Conservation (phyloP, 2,888 invertebrate genomes). For the Glaucopsyche alexis region DNA sequence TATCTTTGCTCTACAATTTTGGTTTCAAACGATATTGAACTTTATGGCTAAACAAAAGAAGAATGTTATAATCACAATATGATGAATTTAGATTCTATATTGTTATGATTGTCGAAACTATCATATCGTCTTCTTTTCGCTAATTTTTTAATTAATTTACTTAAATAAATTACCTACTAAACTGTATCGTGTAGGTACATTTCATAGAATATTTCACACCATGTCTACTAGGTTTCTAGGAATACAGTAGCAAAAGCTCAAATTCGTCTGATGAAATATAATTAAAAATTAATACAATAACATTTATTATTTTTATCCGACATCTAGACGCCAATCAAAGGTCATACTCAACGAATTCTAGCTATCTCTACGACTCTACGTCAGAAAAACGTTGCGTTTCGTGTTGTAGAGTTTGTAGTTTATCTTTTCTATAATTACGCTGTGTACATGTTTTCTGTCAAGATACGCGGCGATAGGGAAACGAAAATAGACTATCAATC, state of each 20-base stretch:
- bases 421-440: slow-evolving; percentile 10
- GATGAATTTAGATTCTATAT: not conserved
- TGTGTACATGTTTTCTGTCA: slow-evolving; percentile 15
- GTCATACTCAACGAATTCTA: not conserved
- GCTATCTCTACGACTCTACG: not conserved
- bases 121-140: not conserved
- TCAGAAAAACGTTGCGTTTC: not conserved
- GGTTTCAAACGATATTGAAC: not conserved
- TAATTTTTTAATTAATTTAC: not conserved
- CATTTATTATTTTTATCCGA: slow-evolving; percentile 1
- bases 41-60: not conserved
- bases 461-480: slow-evolving; percentile 11
- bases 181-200: not conserved
- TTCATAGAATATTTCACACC: not conserved
- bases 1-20: not conserved
- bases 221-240: not conserved
- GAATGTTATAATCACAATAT: not conserved
- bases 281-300: not conserved
- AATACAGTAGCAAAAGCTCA: not conserved
- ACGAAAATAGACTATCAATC: slow-evolving; percentile 15
- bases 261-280: slow-evolving; percentile 4
- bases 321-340: slow-evolving; percentile 15
- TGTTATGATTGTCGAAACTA: not conserved
- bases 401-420: not conserved
- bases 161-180: not conserved